Evolutionary conservation across 2,797 vertebrate species (phyloP), one percentile per base, ranked within the genome.

Genomic region (Sphenodon punctatus): DNA sequence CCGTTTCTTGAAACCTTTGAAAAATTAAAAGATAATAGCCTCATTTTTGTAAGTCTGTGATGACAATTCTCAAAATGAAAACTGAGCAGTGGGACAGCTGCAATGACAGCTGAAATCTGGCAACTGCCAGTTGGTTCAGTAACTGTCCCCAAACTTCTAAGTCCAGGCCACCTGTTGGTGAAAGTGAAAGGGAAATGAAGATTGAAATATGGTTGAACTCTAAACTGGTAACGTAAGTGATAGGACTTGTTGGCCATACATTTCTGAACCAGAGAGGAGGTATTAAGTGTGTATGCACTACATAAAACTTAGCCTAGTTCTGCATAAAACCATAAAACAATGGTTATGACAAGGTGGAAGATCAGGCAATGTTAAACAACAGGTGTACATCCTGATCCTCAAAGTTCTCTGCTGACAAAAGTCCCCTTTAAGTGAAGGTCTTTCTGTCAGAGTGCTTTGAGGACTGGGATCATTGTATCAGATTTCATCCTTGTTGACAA

Each of bases 161-260:
- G 27, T 17, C n/a, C n/a, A n/a, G n/a, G n/a, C 27, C 15, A n/a
- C 27, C 53, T 10, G 27, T 17, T 15, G 51, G 87, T 78, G 78
- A 68, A 81, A 77, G 46, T 79, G 75, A 89, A 61, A 43, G 48
- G 61, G 82, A 61, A 84, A 67, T 58, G 84, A 86, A 67, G 58
- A 72, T 5, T 88, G 64, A 76, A 84, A 76, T 78, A 58, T 65
- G 84, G 53, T 87, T 86, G 77, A 88, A 80, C 58, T 61, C 69
- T 77, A 73, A 84, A 41, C 30, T 71, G 75, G 81, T 4, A 6
- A 51, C 13, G 8, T 27, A n/a, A 89, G 72, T 80, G 87, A 87
- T 65, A 45, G 84, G 78, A 46, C 30, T 82, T 89, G 90, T 84
- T 80, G 82, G 67, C 65, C 86, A 78, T 45, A 61, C 81, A n/a